Evolutionary conservation across 2,113 vertebrate species (phyloP), one percentile per base, ranked within the genome.

Genomic region (Dermatemys mawii): DNA sequence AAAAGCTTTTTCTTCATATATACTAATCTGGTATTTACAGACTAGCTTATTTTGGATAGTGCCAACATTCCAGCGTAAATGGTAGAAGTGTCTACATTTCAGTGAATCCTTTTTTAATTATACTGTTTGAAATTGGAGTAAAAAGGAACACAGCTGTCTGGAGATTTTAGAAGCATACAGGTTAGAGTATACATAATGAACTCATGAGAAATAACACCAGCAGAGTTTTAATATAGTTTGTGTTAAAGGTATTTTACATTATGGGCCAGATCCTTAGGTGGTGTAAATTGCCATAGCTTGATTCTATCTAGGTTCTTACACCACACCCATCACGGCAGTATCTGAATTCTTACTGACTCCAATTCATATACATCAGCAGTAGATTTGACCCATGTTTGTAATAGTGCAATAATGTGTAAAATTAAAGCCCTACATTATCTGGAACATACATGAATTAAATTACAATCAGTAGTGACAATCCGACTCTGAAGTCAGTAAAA

Each of bases 1-100:
- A 92, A 95, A 92, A 96, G 83, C 29, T 96, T 96, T 97, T n/a
- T 60, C 95, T 96, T 89, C 73, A 26, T 84, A 96, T 94, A 97
- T 87, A 32, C 93, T 98, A 96, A 98, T 97, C 97, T 98, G 92
- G n/a, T 97, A 97, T 97, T 98, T 98, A 97, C 95, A 97, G 96
- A 96, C 92, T 82, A 88, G 96, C 90, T 97, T 97, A 95, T 94
- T 94, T 81, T 85, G 93, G 97, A 92, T 55, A 94, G 90, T 96
- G 95, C 95, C 96, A 97, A 95, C 97, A 94, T 97, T 98, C 98
- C 96, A 97, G 90, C 51, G 81, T 93, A 97, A 97, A 95, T 96
- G 95, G 94, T 84, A 95, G 93, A 97, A 94, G 88, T 81, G 63
- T 96, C 97, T 98, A 92, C 89, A 95, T 98, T 98, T 98, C 97